A percentile compares a stretch with the other conserved stretches of the same genome.
Conservation (phyloP, 2,113 vertebrate genomes). For the Peromyscus californicus region DNA sequence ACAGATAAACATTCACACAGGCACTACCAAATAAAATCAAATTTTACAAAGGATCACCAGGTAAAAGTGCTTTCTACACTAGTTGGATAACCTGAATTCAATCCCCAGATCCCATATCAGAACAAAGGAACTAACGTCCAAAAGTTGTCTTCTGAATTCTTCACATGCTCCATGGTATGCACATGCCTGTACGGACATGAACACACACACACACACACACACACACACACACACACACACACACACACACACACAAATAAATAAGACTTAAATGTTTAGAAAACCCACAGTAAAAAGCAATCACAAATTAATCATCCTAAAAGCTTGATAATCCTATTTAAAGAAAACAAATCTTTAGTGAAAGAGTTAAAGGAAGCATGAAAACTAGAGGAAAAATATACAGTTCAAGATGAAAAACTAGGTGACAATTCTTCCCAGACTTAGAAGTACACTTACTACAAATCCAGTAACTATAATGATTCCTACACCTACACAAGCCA, state of each 20-base stretch:
- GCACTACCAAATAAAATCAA: not conserved
- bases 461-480: not conserved
- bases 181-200: not conserved
- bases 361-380: not conserved
- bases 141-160: not conserved
- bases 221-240: not conserved
- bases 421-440: not conserved
- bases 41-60: not conserved
- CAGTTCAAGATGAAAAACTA: not conserved
- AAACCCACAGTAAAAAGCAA: not conserved
- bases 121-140: not conserved
- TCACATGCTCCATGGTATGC: not conserved
- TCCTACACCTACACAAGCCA: not conserved
- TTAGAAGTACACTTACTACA: not conserved
- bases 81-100: not conserved
- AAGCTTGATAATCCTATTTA: not conserved
- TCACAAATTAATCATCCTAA: not conserved
- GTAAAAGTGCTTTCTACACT: not conserved
- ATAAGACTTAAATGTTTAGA: not conserved
- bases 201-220: not conserved
- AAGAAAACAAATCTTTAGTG: slow-evolving; percentile 33
- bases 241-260: not conserved
- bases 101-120: not conserved
- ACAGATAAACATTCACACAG: not conserved
- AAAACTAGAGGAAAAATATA: not conserved